These are phyloP conservation scores for Pomacea canaliculata DNA, from an alignment of 2,888 invertebrate species.

Conservation along the genomic window DNA sequence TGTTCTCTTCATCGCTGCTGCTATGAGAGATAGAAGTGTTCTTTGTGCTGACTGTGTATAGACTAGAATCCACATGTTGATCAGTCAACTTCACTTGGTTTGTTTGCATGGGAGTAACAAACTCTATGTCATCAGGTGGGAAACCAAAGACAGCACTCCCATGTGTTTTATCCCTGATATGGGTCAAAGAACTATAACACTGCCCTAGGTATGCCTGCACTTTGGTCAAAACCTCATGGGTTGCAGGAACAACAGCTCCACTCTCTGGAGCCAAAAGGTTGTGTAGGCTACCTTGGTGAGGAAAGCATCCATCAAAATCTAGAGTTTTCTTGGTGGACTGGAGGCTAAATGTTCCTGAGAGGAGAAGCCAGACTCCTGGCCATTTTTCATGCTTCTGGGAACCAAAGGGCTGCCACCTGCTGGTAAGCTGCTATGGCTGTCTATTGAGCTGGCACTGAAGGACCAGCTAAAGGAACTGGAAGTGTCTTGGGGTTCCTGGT, in stretches of 20 bases:
- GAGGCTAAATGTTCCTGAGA: constrained; percentile 55
- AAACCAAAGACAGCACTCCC: neutral
- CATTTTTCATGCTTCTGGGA: neutral
- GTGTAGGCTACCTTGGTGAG: constrained; percentile 9
- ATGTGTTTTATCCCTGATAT: neutral
- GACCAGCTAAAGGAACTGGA: constrained; percentile 56
- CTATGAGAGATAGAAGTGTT: constrained; percentile 5
- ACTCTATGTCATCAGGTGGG: constrained; percentile 23
- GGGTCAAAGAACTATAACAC: constrained; percentile 8
- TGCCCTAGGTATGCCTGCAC: constrained; percentile 26
- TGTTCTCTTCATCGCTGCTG: constrained; percentile 15
- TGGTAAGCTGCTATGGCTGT: neutral
- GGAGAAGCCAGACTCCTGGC: constrained; percentile 47
- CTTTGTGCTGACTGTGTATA: constrained; percentile 7
- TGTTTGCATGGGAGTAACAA: constrained; percentile 28
- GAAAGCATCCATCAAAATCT: constrained; percentile 48
- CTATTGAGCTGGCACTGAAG: constrained; percentile 44
- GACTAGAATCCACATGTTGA: constrained; percentile 29
- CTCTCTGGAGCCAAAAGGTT: constrained; percentile 24
- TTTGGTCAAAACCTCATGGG: constrained; percentile 1
- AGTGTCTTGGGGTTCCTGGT: constrained; percentile 44
- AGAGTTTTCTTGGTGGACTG: constrained; percentile 54
- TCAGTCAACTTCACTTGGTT: constrained; percentile 26
- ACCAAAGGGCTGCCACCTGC: neutral
- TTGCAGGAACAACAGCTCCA: neutral